phyloP scores from a whole-genome alignment of 2,113 vertebrate genomes.

The Macaca fascicularis region T2T-MFA8v1.1 NC_088379.1:133580001-133580500 shows the following conservation, averaged over 20 bases:
- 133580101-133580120: not conserved
- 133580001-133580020: not conserved
- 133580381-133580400: constrained; percentile 41
- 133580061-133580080: not conserved
- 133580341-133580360: constrained; percentile 57
- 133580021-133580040: not conserved
- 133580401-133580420: constrained; percentile 35
- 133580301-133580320: constrained; percentile 49
- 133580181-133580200: not conserved
- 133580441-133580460: not conserved
- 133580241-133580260: not conserved
- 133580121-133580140: not conserved
- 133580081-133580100: constrained; percentile 27
- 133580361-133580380: constrained; percentile 23
- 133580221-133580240: not conserved
- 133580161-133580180: constrained; percentile 4
- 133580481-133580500: not conserved
- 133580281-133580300: constrained; percentile 44
- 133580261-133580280: constrained; percentile 33
- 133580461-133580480: constrained; percentile 3
- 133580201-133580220: constrained; percentile 48
- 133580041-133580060: not conserved
- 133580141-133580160: constrained; percentile 40
- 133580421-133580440: not conserved
- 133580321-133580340: constrained; percentile 63